These are phyloP conservation scores for Phyllotreta cruciferae DNA, from an alignment of 2,888 invertebrate genomes.

Conservation along the genomic window DNA sequence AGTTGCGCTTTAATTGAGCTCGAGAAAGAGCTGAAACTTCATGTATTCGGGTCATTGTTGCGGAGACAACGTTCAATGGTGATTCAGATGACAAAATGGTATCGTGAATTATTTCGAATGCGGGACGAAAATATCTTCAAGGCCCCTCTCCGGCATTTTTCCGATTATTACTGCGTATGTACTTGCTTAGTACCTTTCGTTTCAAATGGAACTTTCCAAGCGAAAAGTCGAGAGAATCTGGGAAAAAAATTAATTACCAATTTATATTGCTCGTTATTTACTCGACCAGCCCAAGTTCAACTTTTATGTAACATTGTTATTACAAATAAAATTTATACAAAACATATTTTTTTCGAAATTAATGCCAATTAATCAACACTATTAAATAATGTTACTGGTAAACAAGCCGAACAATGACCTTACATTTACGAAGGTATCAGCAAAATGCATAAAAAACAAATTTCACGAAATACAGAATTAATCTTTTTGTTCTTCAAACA, in stretches of 20 bases:
- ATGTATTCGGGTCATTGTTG: slow-evolving; percentile 23
- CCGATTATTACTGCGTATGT: slow-evolving; percentile 39
- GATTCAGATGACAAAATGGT: slow-evolving; percentile 43
- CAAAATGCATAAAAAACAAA: slow-evolving; percentile 30
- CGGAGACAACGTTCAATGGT: slow-evolving; percentile 29
- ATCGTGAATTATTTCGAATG: slow-evolving; percentile 46
- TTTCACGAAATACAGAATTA: too few relatives aligned
- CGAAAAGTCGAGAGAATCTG: too few relatives aligned
- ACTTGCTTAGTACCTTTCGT: too few relatives aligned
- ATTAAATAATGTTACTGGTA: slow-evolving; percentile 45
- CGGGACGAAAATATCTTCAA: slow-evolving; percentile 50
- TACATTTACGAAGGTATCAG: slow-evolving; percentile 40
- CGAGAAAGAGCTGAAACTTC: slow-evolving; percentile 18
- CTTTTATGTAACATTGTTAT: background rate
- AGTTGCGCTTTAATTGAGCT: slow-evolving; percentile 29
- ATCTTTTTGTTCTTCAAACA: too few relatives aligned
- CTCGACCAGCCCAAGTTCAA: too few relatives aligned
- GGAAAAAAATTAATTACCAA: too few relatives aligned
- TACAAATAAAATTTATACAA: slow-evolving; percentile 12
- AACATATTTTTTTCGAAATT: slow-evolving; percentile 34
- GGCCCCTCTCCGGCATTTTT: slow-evolving; percentile 46
- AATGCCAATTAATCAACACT: slow-evolving; percentile 42
- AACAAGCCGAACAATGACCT: slow-evolving; percentile 43
- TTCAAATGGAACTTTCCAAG: too few relatives aligned
- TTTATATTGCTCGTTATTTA: too few relatives aligned